Base-by-base conservation (phyloP, 1,140 invertebrate genomes). In the Vanessa tameamea region DNA sequence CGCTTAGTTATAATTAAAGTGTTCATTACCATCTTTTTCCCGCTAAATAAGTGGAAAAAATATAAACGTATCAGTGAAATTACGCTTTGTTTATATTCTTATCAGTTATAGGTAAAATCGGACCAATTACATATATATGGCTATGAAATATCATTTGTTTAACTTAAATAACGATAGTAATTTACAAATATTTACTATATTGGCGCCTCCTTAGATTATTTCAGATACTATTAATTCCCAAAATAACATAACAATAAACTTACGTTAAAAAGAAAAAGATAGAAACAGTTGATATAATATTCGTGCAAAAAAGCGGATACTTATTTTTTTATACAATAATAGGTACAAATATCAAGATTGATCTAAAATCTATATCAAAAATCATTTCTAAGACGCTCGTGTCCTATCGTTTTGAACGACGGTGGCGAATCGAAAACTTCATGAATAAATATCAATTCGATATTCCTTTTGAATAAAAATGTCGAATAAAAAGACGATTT, bases 401-500 rank as follows among this genome's bases (percentile, higher is more conserved):
- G 79, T 76, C 78, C 81, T 82, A 75, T 85, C 82, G 66, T 76
- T 79, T 78, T 89, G 87, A 87, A 90, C 80, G 86, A 87, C 89
- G 87, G 87, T 91, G 86, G 88, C 89, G 87, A 92, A 92, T 92
- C 88, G 83, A 78, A 88, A 86, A 84, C 81, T 86, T 90, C 87
- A 90, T 89, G 90, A 91, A 92, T 91, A 89, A 91, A 91, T 88
- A 90, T 87, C 86, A 90, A 92, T 89, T 91, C 85, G 80, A 87
- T 91, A 91, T 90, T 87, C 85, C 83, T 86, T 89, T 90, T 87
- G 76, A 89, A 92, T 90, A 82, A 87, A 89, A 86, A 84, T 82
- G 84, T 88, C 86, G 84, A 87, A 91, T 92, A 89, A 92, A 92
- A 92, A 87, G 80, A 79, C 82, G 87, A 92, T 92, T 89, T 89